A percentile compares a stretch with the other conserved stretches of the same genome.
Conservation (phyloP, 2,113 vertebrate species). For the Alethe castanea region DNA sequence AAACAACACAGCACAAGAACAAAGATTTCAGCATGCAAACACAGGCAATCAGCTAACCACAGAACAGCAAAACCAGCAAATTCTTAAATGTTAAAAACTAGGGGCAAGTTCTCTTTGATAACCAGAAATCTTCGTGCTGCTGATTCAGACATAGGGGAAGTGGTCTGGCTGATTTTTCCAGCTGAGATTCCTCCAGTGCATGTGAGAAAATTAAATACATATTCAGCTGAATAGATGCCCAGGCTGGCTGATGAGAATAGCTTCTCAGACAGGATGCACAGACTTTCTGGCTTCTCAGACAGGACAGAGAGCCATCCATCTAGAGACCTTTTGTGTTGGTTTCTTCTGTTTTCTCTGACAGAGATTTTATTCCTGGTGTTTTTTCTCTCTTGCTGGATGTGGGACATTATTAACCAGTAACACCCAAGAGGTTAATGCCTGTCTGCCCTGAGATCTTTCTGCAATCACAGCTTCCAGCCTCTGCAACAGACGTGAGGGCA, state of each 20-base stretch:
- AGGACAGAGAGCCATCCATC: neutral
- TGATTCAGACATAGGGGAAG: neutral
- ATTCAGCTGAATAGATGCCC: neutral
- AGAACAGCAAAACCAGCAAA: neutral
- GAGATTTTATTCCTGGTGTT: neutral
- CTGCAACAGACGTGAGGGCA: neutral
- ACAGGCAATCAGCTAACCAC: neutral
- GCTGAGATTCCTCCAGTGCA: neutral
- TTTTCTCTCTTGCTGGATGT: neutral
- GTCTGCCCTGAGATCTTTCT: neutral
- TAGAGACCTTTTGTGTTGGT: neutral
- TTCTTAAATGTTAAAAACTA: neutral
- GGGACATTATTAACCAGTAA: neutral
- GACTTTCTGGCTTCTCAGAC: neutral
- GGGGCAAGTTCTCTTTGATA: neutral
- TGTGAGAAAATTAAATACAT: neutral
- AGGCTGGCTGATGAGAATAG: neutral
- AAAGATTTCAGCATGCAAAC: slow-evolving; percentile 9
- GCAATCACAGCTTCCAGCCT: neutral
- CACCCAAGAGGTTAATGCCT: neutral
- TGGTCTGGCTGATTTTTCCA: neutral
- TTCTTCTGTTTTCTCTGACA: neutral
- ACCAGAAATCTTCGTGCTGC: neutral
- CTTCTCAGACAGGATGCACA: neutral
- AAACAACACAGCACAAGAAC: neutral